These are phyloP conservation scores for Leptobrachium leishanense DNA, from an alignment of 2,113 vertebrate species.

Conservation along the genomic window DNA sequence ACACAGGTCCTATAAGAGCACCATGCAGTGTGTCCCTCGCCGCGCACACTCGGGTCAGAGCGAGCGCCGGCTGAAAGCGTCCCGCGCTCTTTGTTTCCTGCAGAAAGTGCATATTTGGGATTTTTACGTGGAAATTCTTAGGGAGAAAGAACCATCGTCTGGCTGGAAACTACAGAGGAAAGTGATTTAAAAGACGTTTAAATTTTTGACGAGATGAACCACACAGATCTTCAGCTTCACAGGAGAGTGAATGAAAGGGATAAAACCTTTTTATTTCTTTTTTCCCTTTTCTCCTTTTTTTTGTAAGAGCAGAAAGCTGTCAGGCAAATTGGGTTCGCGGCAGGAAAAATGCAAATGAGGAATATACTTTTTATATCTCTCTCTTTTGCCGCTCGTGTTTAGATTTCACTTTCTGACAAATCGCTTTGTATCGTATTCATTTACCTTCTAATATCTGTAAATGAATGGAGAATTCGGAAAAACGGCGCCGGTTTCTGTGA, in stretches of 20 bases:
- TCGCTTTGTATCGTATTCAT: too few relatives aligned
- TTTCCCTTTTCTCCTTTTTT: not conserved
- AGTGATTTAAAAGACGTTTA: slow-evolving; percentile 56
- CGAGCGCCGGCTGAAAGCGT: slow-evolving; percentile 57
- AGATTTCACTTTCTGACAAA: too few relatives aligned
- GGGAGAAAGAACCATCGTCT: slow-evolving; percentile 56
- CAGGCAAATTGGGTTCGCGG: slow-evolving; percentile 1
- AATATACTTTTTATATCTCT: too few relatives aligned
- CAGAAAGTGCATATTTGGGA: slow-evolving; percentile 59
- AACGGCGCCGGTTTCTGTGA: too few relatives aligned
- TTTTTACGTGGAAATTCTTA: slow-evolving; percentile 66
- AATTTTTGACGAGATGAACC: slow-evolving; percentile 63
- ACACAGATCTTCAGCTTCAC: slow-evolving; percentile 52
- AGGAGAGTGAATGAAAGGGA: not conserved
- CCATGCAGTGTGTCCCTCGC: too few relatives aligned
- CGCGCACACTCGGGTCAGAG: slow-evolving; percentile 61
- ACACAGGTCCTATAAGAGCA: too few relatives aligned
- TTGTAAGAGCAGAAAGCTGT: not conserved
- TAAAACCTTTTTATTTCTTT: not conserved
- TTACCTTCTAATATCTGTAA: too few relatives aligned
- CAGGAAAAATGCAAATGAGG: too few relatives aligned
- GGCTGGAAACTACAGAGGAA: slow-evolving; percentile 56
- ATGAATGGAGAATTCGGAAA: too few relatives aligned
- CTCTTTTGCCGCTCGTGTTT: too few relatives aligned
- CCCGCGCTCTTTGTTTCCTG: slow-evolving; percentile 55